Evolutionary conservation across 2,797 vertebrate species (phyloP).

Genomic region (Myioborus miniatus): DNA sequence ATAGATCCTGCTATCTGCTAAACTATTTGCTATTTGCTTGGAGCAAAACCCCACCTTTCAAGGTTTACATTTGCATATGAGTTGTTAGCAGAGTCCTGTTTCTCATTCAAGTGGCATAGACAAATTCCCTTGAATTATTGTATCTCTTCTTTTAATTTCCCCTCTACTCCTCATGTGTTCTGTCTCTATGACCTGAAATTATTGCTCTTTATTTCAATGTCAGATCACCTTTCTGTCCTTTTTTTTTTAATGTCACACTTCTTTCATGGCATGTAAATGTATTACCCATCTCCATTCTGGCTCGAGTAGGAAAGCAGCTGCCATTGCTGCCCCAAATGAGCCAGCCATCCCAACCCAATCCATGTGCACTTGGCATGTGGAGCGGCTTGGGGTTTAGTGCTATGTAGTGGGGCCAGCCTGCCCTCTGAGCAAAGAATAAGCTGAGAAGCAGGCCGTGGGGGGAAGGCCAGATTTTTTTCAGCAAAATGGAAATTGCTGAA

Average conservation of each 20-base stretch:
- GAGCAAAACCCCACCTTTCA: background rate
- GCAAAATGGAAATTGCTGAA: background rate
- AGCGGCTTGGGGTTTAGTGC: background rate
- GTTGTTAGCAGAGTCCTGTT: background rate
- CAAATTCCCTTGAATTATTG: background rate
- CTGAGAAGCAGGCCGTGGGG: background rate
- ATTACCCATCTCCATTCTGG: background rate
- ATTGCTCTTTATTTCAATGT: background rate
- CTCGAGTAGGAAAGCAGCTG: background rate
- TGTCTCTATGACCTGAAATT: background rate
- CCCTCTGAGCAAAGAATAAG: background rate
- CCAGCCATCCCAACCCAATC: background rate
- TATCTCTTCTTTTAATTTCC: background rate
- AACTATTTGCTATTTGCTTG: background rate
- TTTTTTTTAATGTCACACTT: background rate
- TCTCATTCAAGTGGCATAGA: background rate
- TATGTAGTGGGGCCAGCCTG: background rate
- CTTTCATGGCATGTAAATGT: background rate
- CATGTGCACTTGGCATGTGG: background rate
- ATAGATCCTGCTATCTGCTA: background rate
- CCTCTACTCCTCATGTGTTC: background rate
- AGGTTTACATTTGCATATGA: background rate
- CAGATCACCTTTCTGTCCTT: background rate
- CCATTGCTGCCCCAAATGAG: background rate
- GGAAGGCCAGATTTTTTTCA: background rate